Base-by-base conservation (phyloP, 2,888 invertebrate species). In the Scrobipalpa costella region DNA sequence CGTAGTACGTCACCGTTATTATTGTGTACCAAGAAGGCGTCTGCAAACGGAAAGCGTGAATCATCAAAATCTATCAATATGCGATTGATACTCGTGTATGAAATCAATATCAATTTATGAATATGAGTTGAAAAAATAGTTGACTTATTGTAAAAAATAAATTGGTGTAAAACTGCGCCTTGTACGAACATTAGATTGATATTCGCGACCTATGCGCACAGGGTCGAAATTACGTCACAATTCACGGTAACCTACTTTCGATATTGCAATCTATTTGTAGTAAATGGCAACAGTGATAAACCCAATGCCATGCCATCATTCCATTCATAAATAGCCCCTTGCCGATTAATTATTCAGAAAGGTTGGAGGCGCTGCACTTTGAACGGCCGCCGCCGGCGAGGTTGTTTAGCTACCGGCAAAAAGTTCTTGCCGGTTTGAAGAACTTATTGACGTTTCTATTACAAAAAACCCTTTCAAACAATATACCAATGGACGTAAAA, bases 221-320 rank as follows among this genome's bases (percentile, higher is more conserved):
- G 80, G 82, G 83, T 79, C 82, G 74, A 70, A 69, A 72, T 82
- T 82, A 79, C 82, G 73, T 83, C 78, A 83, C 73, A 72, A 71
- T 70, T 69, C 70, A 65, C 68, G 71, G 73, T 79, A 81, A 81
- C 84, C 83, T 77, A 83, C 83, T 83, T 84, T 83, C 80, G 72
- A 77, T 70, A 68, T 71, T 71, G 69, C 71, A 67, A 71, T 71
- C 64, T 70, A 68, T 68, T 66, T 73, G 69, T 69, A 72, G 71
- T 71, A 40, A 57, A 71, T 71, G 71, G 64, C 64, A 64, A 67
- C 68, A 66, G 64, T 52, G 63, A 68, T 70, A 67, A 34, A 55
- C 67, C 67, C 71, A 74, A 73, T 75, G 73, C 65, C 71, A 69
- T 68, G 34, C 70, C 66, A 58, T 62, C 69, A 66, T 65, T 66